Evolutionary conservation across 2,888 invertebrate species (phyloP), one percentile per base, ranked within the genome.

Genomic region (Geophilus truncorum): DNA sequence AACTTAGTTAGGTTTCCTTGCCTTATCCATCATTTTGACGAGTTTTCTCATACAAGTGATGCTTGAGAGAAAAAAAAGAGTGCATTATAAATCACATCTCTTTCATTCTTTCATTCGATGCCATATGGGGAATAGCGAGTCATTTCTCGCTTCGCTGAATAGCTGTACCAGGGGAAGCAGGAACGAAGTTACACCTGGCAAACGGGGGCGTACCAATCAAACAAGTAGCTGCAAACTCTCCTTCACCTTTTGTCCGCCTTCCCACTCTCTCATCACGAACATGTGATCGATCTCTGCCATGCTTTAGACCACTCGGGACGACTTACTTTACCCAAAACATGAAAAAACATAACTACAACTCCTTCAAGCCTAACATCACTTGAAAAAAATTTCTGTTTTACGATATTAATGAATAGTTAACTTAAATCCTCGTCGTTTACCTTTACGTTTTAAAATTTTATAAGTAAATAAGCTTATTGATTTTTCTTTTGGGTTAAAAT

Each of bases 171-270:
- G 28, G 62, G 62, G 62, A 62, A 62, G 62, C 6, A 25, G 62
- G 62, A 62, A 62, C 62, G 62, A 62, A 62, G 62, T 62, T 62
- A 62, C 62, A 62, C 62, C 62, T 62, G 62, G 62, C 62, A 62
- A 12, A 25, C 62, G 62, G 23, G 62, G 25, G 62, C 62, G 62
- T 62, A 62, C 25, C 25, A 62, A 62, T 62, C 62, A 62, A 62
- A 62, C 62, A 62, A 62, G 62, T 62, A 62, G 62, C 62, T 62
- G 62, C 62, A 62, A 45, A 62, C 62, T 62, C 62, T 62, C 62
- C 62, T 25, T 62, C 45, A 9, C 25, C 57, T 62, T 62, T 62
- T 62, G 62, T 62, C 62, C 62, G 62, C 62, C 25, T 62, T 45
- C 62, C 62, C 12, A 25, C 23, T 21, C 23, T 62, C 62, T 62